Evolutionary conservation across 2,113 vertebrate species (phyloP), one percentile per base, ranked within the genome.

Genomic region (Tachysurus vachellii): DNA sequence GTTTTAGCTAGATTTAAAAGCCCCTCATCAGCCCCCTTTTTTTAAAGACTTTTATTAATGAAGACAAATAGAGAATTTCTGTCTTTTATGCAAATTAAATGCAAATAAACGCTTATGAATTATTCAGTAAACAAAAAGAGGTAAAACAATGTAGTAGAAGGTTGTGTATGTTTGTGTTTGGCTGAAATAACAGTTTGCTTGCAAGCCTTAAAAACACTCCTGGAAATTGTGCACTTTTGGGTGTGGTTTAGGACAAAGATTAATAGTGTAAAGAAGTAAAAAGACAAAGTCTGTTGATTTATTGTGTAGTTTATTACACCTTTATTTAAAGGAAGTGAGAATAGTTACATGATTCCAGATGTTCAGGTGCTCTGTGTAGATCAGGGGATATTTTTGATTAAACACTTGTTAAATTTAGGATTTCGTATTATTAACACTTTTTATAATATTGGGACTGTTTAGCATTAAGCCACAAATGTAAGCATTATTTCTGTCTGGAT

Each of bases 161-260:
- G 13, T 8, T 10, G 19, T 21, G 9, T 80, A 4, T 21, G 1
- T 13, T 26, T 21, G 54, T 80, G 31, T 80, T 54, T 54, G 21
- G n/a, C 5, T 56, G 21, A 14, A 71, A 26, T 36, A 36, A 36
- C 62, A 83, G 44, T 23, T 66, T 73, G 13, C n/a, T 57, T 57
- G n/a, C 23, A 84, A 50, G 50, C 82, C 47, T 31, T 54, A 19
- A 10, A 42, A 10, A 42, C 5, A 8, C 56, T 56, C n/a, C 53
- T 42, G 59, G 14, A n/a, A 56, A 57, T 17, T 84, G 28, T 54
- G n/a, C 17, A 28, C 62, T 54, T 53, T 36, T 64, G 84, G 84
- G 84, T 64, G 84, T 76, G 84, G 84, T 85, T 77, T 16, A 62
- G 17, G 64, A 66, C 11, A 21, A 21, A 53, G n/a, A 36, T 17